phyloP scores from a whole-genome alignment of 2,797 vertebrate genomes.

The Vespertilio murinus region DNA sequence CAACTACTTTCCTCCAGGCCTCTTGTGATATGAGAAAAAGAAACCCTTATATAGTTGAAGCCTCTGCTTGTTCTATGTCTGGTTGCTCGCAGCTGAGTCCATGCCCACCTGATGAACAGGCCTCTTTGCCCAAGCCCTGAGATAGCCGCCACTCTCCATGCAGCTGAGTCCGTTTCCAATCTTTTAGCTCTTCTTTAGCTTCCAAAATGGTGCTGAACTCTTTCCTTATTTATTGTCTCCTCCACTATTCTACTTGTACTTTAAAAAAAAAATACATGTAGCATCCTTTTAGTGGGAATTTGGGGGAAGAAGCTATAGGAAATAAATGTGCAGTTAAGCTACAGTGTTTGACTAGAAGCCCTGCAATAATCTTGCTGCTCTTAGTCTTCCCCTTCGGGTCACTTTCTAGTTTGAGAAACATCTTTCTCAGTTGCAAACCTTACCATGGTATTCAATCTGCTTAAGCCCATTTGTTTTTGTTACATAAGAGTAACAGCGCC shows the following conservation, averaged over 20 bases:
- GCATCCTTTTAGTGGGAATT: not conserved
- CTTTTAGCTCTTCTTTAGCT: not conserved
- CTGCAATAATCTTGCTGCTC: not conserved
- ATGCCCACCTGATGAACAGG: not conserved
- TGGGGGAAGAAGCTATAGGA: not conserved
- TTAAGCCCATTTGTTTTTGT: constrained; percentile 13
- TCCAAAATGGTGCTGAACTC: not conserved
- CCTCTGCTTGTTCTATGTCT: not conserved
- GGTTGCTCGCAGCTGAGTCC: not conserved
- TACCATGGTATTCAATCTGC: not conserved
- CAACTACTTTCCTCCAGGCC: not conserved
- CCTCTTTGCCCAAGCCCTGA: not conserved
- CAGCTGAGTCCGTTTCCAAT: not conserved
- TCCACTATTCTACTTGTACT: not conserved
- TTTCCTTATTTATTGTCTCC: not conserved
- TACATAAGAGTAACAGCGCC: not conserved
- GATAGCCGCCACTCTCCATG: not conserved
- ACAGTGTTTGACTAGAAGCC: not conserved
- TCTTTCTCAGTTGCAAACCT: not conserved
- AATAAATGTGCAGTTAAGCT: not conserved
- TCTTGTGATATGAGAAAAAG: not conserved
- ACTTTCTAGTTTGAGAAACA: not conserved
- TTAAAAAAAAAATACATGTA: not conserved
- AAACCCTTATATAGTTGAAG: not conserved
- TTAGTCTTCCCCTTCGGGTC: not conserved